Evolutionary conservation across 2,113 vertebrate species (phyloP).

Genomic region (Pampusana beccarii): DNA sequence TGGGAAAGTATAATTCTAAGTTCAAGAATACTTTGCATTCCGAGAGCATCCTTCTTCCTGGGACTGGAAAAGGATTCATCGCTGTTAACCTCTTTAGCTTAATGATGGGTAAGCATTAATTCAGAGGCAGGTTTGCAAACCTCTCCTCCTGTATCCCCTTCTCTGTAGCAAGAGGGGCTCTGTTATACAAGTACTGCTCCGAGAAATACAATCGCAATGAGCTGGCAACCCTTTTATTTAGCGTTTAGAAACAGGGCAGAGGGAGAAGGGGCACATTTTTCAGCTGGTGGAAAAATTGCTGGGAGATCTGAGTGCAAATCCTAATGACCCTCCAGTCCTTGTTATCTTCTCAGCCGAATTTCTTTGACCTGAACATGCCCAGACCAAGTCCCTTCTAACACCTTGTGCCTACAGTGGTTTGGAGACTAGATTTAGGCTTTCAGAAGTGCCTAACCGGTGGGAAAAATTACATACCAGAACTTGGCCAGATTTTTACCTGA

Average conservation of each 20-base stretch:
- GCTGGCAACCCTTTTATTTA: background rate
- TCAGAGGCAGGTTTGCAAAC: too few species aligned
- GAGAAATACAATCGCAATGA: background rate
- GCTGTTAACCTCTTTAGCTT: background rate
- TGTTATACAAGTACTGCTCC: too few species aligned
- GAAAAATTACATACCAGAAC: background rate
- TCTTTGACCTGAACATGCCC: fast-evolving
- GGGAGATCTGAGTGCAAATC: background rate
- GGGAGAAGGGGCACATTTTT: background rate
- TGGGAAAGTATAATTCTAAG: background rate
- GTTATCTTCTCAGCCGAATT: background rate
- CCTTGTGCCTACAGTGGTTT: background rate
- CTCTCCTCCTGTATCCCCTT: background rate
- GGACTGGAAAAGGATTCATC: background rate
- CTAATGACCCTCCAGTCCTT: background rate
- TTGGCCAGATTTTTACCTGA: background rate
- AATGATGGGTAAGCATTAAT: background rate
- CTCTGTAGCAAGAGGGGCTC: background rate
- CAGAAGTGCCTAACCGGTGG: background rate
- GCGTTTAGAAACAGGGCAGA: background rate
- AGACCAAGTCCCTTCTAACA: background rate
- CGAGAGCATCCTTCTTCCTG: background rate
- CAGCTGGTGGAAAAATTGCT: background rate
- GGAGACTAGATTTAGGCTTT: background rate
- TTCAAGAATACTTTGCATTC: background rate